Base-by-base conservation (phyloP, 2,797 vertebrate species). In the Clamator glandarius region DNA sequence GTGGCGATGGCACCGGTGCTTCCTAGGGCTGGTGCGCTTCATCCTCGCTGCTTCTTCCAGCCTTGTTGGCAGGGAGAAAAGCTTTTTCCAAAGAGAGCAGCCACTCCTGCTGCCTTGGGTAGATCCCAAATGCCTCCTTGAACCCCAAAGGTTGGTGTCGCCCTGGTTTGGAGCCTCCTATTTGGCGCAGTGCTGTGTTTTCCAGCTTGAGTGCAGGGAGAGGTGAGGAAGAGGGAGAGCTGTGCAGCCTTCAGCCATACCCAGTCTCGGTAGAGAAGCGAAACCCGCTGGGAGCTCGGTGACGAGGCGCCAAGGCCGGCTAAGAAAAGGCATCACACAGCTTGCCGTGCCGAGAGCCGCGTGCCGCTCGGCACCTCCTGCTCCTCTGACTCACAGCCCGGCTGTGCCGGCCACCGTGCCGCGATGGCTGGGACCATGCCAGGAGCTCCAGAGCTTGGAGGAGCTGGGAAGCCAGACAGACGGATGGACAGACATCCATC, bases 261-360 rank as follows among this genome's bases (percentile, higher is more conserved):
- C 35, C 13, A 0, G 15, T 9, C n/a, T 46, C 7, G 5, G 35
- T 3, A 1, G 78, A 4, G 50, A 58, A 24, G 36, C 2, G 5
- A 48, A 55, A 50, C 41, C 41, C 11, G 0, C 39, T 6, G 25
- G 44, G 50, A 62, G n/a, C n/a, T n/a, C n/a, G n/a, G n/a, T n/a
- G n/a, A n/a, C n/a, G n/a, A n/a, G n/a, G n/a, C n/a, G n/a, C n/a
- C n/a, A n/a, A n/a, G n/a, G n/a, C n/a, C n/a, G 41, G 67, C 67
- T 36, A 13, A 12, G 46, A 25, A 59, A 67, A 67, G 61, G 46
- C 29, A 3, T 29, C 15, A 5, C 5, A 4, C 48, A 20, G 72
- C n/a, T 50, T 51, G 39, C 50, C 9, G 33, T 8, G 25, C 85
- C 12, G 9, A 29, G 64, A 46, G 39, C 63, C 28, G 9, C 5